phyloP scores from a whole-genome alignment of 2,888 invertebrate genomes.

The Ligdia adustata region DNA sequence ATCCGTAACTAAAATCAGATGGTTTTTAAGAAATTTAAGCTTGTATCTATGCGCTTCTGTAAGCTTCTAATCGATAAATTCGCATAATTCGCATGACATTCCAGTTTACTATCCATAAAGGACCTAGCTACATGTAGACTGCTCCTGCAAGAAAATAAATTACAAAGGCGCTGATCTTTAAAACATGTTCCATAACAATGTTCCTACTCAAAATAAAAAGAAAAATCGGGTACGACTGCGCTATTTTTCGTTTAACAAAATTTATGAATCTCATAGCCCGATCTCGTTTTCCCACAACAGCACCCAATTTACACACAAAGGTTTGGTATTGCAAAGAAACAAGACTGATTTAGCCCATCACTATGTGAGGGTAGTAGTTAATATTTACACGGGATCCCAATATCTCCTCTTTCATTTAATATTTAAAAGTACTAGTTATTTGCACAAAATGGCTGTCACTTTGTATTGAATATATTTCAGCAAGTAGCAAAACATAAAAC shows the following conservation, averaged over 20 bases:
- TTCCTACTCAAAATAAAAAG: slow-evolving; percentile 10
- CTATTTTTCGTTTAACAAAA: slow-evolving; percentile 23
- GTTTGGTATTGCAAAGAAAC: slow-evolving; percentile 20
- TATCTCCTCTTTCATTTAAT: slow-evolving; percentile 7
- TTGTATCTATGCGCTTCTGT: too few relatives aligned
- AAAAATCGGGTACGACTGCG: not conserved
- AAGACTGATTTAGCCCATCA: slow-evolving; percentile 21
- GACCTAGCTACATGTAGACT: too few relatives aligned
- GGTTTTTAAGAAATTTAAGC: too few relatives aligned
- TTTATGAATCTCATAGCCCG: slow-evolving; percentile 25
- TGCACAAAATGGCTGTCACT: not conserved
- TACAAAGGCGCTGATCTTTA: slow-evolving; percentile 13
- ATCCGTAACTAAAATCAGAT: too few relatives aligned
- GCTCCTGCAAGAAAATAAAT: too few relatives aligned
- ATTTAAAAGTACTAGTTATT: not conserved
- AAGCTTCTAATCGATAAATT: too few relatives aligned
- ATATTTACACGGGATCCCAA: slow-evolving; percentile 23
- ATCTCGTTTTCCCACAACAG: slow-evolving; percentile 27
- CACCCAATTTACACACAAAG: slow-evolving; percentile 29
- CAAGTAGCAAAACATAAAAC: too few relatives aligned
- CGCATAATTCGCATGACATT: too few relatives aligned
- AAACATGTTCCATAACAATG: slow-evolving; percentile 23
- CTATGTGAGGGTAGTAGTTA: slow-evolving; percentile 15
- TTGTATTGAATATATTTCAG: too few relatives aligned
- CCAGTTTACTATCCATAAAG: too few relatives aligned